Conservation (phyloP, 2,888 invertebrate genomes). For the Polydesmus complanatus region DNA sequence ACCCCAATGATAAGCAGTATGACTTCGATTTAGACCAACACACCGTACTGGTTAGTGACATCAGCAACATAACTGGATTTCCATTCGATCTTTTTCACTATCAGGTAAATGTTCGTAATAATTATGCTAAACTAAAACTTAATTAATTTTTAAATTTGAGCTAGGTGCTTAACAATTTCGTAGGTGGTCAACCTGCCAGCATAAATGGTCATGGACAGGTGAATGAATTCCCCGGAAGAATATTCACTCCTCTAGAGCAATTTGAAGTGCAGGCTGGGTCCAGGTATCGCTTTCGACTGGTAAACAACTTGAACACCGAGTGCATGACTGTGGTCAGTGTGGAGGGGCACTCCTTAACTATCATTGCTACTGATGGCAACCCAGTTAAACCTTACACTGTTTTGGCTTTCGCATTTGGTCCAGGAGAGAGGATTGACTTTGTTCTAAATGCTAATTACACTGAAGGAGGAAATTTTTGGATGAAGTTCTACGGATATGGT, state of each 20-base stretch:
- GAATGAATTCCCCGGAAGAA: background rate
- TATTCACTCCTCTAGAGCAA: background rate
- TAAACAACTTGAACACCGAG: background rate
- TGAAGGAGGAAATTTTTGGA: slow-evolving; percentile 74
- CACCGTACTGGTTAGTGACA: slow-evolving; percentile 69
- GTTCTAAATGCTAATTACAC: slow-evolving; percentile 58
- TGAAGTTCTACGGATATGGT: slow-evolving; percentile 53
- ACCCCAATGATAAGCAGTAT: slow-evolving; percentile 71
- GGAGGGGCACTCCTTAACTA: background rate
- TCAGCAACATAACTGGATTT: slow-evolving; percentile 46
- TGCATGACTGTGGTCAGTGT: background rate
- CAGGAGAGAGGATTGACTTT: slow-evolving; percentile 78
- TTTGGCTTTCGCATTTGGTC: slow-evolving; percentile 57
- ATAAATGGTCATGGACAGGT: background rate
- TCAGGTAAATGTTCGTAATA: background rate
- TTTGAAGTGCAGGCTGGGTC: background rate
- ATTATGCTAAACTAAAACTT: too few species aligned
- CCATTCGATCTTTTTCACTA: background rate
- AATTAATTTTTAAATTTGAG: too few species aligned
- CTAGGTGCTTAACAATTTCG: too few species aligned
- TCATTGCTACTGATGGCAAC: slow-evolving; percentile 8
- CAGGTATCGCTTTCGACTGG: background rate
- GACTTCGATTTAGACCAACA: slow-evolving; percentile 82
- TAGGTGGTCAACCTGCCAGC: too few species aligned
- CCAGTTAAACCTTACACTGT: slow-evolving; percentile 30